Base-by-base conservation (phyloP, 1,140 invertebrate genomes). In the Ceratina japonica region DNA sequence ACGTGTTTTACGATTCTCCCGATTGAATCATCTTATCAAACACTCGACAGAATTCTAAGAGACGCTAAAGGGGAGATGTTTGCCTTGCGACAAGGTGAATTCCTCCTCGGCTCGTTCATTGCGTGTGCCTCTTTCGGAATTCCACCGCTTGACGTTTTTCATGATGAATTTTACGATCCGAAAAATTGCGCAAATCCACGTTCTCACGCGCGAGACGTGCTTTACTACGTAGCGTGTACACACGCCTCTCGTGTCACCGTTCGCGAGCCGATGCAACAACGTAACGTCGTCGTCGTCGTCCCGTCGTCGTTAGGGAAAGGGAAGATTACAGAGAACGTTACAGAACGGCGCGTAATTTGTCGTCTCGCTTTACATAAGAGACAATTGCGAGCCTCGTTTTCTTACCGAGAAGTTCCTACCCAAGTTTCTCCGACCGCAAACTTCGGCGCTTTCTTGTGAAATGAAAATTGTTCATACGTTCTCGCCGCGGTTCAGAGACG, bases 361-460 rank as follows among this genome's bases (percentile, higher is more conserved):
- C 69, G 75, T 27, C 68, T 73, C 69, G 75, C 61, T 78, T 78
- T 78, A 64, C 75, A 78, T 78, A 78, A 78, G 59, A 78, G 27
- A 56, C 59, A 63, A 78, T 78, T 62, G 58, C 66, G 24, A 31
- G 37, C 31, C 74, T 69, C 64, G 74, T 76, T 69, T 59, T 31
- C 51, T 51, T 51, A 59, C 54, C 37, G 37, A 44, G 37, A 44
- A 44, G 37, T 44, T 44, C 10, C 37, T 44, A 7, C 3, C 5
- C 37, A 44, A 44, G 56, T 59, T n/a, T n/a, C 56, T 20, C 18
- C 56, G 56, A 22, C 20, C 27, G 44, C 18, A 44, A 10, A 10
- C 54, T 56, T 56, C 54, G 54, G 54, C 13, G n/a, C n/a, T 56
- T n/a, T n/a, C 54, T 56, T n/a, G 54, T 56, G 16, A 56, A 16